A percentile compares a stretch with the other conserved stretches of the same genome.
Conservation (phyloP, 2,888 invertebrate genomes). For the Sericinus montela region DNA sequence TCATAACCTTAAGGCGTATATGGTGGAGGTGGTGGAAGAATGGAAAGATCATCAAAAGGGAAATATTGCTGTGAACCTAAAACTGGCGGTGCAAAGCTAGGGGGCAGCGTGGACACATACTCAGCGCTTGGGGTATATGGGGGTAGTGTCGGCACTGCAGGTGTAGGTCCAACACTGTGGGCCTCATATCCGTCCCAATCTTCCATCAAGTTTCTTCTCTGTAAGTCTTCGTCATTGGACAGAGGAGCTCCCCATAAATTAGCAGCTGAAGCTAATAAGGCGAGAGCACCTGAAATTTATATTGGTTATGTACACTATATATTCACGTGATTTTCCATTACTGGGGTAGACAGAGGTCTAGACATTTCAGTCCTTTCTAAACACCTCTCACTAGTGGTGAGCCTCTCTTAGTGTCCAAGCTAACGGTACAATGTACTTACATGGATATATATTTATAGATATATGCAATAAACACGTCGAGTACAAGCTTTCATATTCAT, state of each 20-base stretch:
- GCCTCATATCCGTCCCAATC: conserved; percentile 81
- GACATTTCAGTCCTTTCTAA: too few species aligned
- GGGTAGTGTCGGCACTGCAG: conserved; percentile 76
- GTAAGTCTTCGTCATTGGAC: conserved; percentile 64
- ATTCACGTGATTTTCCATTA: too few species aligned
- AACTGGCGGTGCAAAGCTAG: conserved; percentile 57
- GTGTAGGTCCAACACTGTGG: conserved; percentile 79
- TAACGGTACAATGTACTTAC: too few species aligned
- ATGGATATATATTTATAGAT: too few species aligned
- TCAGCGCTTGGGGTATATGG: conserved; percentile 78
- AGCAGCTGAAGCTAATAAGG: conserved; percentile 84
- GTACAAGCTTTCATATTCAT: too few species aligned
- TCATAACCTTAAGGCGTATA: conserved; percentile 66
- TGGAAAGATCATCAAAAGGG: conserved; percentile 68
- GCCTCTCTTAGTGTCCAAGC: too few species aligned
- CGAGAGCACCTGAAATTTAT: conserved; percentile 78
- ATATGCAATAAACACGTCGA: too few species aligned
- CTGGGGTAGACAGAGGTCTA: too few species aligned
- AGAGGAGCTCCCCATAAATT: conserved; percentile 81
- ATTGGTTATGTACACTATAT: too few species aligned
- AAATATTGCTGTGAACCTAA: conserved; percentile 67
- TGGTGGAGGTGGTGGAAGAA: conserved; percentile 74
- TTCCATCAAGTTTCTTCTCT: conserved; percentile 79
- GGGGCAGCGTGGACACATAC: conserved; percentile 47
- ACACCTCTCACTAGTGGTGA: too few species aligned